Evolutionary conservation across 2,113 vertebrate species (phyloP), one percentile per base, ranked within the genome.

Genomic region (Podiceps cristatus): DNA sequence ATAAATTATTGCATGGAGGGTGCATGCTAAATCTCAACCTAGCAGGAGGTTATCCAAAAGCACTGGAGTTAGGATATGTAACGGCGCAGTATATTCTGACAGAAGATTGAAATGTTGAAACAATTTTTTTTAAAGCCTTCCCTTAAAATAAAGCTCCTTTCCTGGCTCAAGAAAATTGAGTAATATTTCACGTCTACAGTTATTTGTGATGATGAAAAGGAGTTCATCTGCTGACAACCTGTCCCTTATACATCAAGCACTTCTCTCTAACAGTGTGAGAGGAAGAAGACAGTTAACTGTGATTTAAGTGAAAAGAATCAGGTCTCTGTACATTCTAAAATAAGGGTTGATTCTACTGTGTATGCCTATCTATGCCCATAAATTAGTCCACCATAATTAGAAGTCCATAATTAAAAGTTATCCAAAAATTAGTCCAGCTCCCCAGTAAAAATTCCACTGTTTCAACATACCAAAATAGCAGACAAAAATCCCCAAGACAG

Each of bases 171-270:
- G 86, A 89, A 97, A 97, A 96, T 93, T 90, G 93, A 93, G 80
- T 88, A 90, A 88, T 93, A 95, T 95, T 97, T 96, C 94, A 95
- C 40, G 84, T 55, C 94, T 93, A 18, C 37, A 76, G 77, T 97
- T 93, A 96, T 90, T 96, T 96, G 77, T 86, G 84, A 93, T 89
- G 84, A 95, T 94, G 89, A 96, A 97, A 96, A 94, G 89, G 63
- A 96, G 84, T 52, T 91, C 12, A 31, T 91, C 86, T 93, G 53
- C 74, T 96, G 95, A 97, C 89, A 97, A 76, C 63, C 84, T 91
- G 89, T 91, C 95, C 71, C 83, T 66, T 95, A 82, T 42, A 95
- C 71, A 90, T 84, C 83, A 90, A 93, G 29, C 3, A 1, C 74
- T 95, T 84, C 42, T 84, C 42, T 75, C 60, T 42, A 93, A 59